Conservation (phyloP, 1,140 invertebrate species). For the Hylyphantes graminicola region DNA sequence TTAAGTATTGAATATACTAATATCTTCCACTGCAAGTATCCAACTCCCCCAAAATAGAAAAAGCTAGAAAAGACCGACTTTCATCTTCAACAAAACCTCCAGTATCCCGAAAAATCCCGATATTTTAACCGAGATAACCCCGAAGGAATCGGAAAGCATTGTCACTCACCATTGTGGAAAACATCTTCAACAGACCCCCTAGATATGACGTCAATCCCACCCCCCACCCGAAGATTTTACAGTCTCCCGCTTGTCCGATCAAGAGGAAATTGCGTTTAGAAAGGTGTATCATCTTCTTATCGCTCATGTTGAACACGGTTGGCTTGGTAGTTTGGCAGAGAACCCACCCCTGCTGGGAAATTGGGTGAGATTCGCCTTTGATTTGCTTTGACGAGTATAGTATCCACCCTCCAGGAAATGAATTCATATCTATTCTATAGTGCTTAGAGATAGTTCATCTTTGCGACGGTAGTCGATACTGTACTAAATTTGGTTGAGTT, state of each 20-base stretch:
- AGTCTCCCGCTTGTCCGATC: neutral
- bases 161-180: neutral
- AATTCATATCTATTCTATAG: no score
- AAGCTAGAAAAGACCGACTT: no score
- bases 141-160: constrained; percentile 7
- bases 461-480: no score
- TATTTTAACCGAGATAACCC: constrained; percentile 14
- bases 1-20: no score
- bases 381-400: neutral
- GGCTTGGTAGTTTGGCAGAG: constrained; percentile 4
- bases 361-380: neutral
- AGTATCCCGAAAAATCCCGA: no score
- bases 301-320: neutral
- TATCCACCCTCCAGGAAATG: no score
- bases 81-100: no score
- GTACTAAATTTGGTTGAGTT: no score
- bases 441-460: no score
- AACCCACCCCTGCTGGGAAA: neutral
- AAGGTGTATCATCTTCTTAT: constrained; percentile 12
- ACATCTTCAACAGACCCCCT: neutral
- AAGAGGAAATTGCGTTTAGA: neutral
- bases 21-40: no score
- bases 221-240: neutral
- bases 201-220: neutral
- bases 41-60: no score